Percentiles rank a stretch among this genome's conserved stretches.
Evolutionary conservation across 2,113 vertebrate genomes (phyloP).

Genomic region (Anoura caudifer): DNA sequence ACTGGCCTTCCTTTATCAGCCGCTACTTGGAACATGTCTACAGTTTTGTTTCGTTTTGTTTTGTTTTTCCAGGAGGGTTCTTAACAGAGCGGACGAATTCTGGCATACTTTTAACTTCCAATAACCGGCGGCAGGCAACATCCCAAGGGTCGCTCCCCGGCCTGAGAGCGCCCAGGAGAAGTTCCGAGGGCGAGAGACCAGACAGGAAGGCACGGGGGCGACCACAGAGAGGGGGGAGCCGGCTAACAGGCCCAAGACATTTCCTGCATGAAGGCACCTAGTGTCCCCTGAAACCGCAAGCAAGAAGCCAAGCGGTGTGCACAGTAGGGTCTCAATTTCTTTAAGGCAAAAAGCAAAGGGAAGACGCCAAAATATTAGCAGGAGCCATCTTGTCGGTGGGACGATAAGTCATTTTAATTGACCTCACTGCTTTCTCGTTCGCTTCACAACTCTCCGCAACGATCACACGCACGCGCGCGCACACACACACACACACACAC

Average conservation of each 20-base stretch:
- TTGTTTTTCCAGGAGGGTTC: neutral
- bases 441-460: slow-evolving; percentile 20
- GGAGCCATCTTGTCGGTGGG: neutral
- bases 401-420: neutral
- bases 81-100: neutral
- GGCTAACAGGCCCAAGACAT: neutral
- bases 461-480: too few relatives aligned
- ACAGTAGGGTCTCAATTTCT: neutral
- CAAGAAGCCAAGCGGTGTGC: neutral
- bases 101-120: neutral
- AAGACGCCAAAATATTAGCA: neutral
- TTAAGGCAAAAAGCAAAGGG: neutral
- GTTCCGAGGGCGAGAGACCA: neutral
- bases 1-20: neutral
- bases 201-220: neutral
- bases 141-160: neutral
- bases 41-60: neutral
- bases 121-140: neutral
- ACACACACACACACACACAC: too few relatives aligned
- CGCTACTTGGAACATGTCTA: neutral
- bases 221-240: neutral
- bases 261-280: neutral
- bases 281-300: neutral
- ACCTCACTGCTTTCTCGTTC: slow-evolving; percentile 29
- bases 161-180: neutral